phyloP scores from a whole-genome alignment of 2,113 vertebrate species.

The Stegostoma tigrinum region DNA sequence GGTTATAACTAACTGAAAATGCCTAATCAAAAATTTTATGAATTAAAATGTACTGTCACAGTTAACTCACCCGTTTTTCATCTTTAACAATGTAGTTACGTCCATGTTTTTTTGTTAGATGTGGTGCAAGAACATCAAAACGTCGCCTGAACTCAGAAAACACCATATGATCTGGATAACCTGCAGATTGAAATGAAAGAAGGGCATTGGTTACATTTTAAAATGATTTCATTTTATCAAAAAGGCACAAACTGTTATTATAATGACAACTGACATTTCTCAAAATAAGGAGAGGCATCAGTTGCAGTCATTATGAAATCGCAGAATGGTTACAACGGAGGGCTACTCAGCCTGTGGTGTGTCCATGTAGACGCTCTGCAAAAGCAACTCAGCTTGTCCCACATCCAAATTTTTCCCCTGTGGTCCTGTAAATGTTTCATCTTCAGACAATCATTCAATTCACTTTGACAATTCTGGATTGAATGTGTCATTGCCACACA shows the following conservation, averaged over 20 bases:
- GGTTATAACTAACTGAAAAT: background rate
- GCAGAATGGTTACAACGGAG: background rate
- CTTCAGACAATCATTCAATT: too few species aligned
- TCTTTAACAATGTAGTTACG: conserved; percentile 88
- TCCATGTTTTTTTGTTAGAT: conserved; percentile 90
- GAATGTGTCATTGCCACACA: too few species aligned
- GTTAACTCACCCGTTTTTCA: conserved; percentile 72
- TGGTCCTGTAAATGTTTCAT: too few species aligned
- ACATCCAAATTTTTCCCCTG: too few species aligned
- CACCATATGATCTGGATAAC: conserved; percentile 94
- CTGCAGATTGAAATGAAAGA: conserved; percentile 48
- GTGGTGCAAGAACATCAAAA: conserved; percentile 86
- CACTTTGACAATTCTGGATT: too few species aligned
- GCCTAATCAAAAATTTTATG: background rate
- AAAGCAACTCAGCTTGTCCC: background rate
- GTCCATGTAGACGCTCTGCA: background rate
- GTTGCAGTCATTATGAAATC: too few species aligned
- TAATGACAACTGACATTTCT: background rate
- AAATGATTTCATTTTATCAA: background rate
- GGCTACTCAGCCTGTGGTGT: background rate
- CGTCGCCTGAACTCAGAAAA: conserved; percentile 90
- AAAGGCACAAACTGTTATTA: background rate
- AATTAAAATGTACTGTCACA: background rate
- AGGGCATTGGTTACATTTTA: background rate
- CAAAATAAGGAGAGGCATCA: background rate